phyloP scores from a whole-genome alignment of 2,888 invertebrate species.

The Drosophila nr. fundita region DNA sequence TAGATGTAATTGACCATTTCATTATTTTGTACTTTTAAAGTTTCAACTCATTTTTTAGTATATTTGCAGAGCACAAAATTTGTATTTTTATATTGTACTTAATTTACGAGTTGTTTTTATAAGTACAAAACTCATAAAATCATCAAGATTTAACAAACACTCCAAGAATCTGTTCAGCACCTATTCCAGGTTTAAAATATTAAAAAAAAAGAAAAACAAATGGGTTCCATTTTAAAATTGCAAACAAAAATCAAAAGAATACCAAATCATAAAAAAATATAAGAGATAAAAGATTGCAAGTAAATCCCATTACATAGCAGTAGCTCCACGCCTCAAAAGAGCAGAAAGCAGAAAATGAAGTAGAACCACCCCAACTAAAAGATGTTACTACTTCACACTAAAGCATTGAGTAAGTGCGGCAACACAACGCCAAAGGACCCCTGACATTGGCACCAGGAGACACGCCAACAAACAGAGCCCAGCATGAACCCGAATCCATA shows the following conservation, averaged over 20 bases:
- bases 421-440: constrained; percentile 64
- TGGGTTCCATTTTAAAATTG: background rate
- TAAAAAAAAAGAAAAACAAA: background rate
- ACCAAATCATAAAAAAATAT: constrained; percentile 32
- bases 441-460: constrained; percentile 66
- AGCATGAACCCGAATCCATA: constrained; percentile 35
- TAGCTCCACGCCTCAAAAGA: constrained; percentile 77
- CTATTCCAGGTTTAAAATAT: background rate
- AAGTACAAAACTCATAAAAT: background rate
- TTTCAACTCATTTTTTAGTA: background rate
- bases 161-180: background rate
- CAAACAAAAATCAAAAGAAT: constrained; percentile 9
- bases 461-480: constrained; percentile 24
- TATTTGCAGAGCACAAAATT: background rate
- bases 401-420: constrained; percentile 79
- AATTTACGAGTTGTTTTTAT: background rate
- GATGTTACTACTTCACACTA: constrained; percentile 82
- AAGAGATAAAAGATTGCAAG: constrained; percentile 47
- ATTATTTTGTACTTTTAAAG: background rate
- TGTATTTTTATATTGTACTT: background rate
- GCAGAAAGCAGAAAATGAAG: constrained; percentile 34
- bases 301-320: constrained; percentile 76
- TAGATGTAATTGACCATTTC: background rate
- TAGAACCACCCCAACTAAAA: constrained; percentile 36
- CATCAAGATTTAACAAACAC: background rate